Conservation (phyloP, 2,797 vertebrate genomes). For the Sebastolobus altivelis region DNA sequence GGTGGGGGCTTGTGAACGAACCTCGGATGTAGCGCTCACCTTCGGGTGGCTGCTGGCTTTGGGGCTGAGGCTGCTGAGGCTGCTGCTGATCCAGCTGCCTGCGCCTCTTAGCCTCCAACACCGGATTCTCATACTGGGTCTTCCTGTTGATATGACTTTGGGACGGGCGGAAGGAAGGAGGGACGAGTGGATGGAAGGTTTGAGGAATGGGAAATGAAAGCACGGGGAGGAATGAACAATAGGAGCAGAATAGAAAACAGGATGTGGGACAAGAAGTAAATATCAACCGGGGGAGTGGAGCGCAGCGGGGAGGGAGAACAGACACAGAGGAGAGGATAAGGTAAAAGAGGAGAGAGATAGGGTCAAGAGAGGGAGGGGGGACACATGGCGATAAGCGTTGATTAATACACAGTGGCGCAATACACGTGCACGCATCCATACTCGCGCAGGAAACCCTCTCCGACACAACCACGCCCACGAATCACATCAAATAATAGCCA, state of each 20-base stretch:
- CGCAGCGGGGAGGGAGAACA: background rate
- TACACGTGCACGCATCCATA: conserved; percentile 4
- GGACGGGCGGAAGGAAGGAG: conserved; percentile 15
- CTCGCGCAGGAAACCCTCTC: background rate
- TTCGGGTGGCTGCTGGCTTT: conserved; percentile 89
- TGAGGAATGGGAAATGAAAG: background rate
- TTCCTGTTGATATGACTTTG: conserved; percentile 98
- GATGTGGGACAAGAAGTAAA: conserved; percentile 39
- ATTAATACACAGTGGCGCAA: conserved; percentile 55
- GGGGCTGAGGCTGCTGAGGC: conserved; percentile 84
- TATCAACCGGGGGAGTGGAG: conserved; percentile 31
- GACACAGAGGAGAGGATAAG: conserved; percentile 26
- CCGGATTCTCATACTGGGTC: conserved; percentile 98
- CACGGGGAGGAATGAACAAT: conserved; percentile 1
- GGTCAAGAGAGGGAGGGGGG: conserved; percentile 38
- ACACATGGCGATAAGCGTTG: conserved; percentile 54
- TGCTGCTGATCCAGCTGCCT: conserved; percentile 93
- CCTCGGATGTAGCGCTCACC: conserved; percentile 86
- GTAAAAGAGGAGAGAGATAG: conserved; percentile 25
- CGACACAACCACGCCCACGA: conserved; percentile 25
- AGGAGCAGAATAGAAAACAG: conserved; percentile 20
- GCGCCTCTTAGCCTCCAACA: conserved; percentile 97
- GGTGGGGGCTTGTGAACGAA: conserved; percentile 78
- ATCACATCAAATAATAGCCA: conserved; percentile 37
- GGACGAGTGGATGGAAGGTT: background rate